A percentile compares a stretch with the other conserved stretches of the same genome.
phyloP scores from a whole-genome alignment of 92 coral and sea anemone species.

The Epizoanthus ramosus region DNA sequence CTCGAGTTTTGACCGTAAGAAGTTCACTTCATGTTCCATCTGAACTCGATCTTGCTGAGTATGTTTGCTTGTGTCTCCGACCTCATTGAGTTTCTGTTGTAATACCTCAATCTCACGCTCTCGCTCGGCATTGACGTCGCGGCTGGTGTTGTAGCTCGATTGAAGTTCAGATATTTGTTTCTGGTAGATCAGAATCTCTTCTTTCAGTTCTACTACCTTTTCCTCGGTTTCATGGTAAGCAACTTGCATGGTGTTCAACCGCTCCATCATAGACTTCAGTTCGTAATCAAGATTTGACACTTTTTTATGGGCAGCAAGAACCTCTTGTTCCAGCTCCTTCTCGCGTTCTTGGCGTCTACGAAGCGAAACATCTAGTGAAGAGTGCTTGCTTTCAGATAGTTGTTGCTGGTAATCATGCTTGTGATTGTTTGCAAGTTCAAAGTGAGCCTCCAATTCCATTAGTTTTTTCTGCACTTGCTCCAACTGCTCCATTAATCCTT shows the following conservation, averaged over 20 bases:
- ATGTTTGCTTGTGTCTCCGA: constrained; percentile 54
- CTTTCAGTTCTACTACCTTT: constrained; percentile 62
- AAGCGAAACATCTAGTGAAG: constrained; percentile 72
- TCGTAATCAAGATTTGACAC: constrained; percentile 71
- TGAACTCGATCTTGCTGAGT: constrained; percentile 59
- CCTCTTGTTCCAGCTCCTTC: constrained; percentile 72
- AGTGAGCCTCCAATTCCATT: constrained; percentile 82
- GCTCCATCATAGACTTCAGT: constrained; percentile 64
- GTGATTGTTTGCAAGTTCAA: constrained; percentile 60
- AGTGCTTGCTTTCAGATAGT: constrained; percentile 51
- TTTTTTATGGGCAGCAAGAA: constrained; percentile 77
- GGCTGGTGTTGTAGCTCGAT: constrained; percentile 73
- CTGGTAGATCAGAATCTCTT: constrained; percentile 69
- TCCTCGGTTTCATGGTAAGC: constrained; percentile 67
- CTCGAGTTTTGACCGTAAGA: constrained; percentile 53
- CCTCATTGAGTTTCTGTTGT: constrained; percentile 48
- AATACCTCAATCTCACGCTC: constrained; percentile 55
- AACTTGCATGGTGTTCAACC: constrained; percentile 60
- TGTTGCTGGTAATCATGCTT: constrained; percentile 19
- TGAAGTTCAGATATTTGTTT: constrained; percentile 73
- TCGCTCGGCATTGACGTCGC: constrained; percentile 58
- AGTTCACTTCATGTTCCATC: constrained; percentile 62
- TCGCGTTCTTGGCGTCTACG: constrained; percentile 79
- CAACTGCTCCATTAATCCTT: constrained; percentile 51
- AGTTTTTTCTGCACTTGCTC: constrained; percentile 78